Conservation (phyloP, 1,140 invertebrate genomes). For the Drosophila orena region DNA sequence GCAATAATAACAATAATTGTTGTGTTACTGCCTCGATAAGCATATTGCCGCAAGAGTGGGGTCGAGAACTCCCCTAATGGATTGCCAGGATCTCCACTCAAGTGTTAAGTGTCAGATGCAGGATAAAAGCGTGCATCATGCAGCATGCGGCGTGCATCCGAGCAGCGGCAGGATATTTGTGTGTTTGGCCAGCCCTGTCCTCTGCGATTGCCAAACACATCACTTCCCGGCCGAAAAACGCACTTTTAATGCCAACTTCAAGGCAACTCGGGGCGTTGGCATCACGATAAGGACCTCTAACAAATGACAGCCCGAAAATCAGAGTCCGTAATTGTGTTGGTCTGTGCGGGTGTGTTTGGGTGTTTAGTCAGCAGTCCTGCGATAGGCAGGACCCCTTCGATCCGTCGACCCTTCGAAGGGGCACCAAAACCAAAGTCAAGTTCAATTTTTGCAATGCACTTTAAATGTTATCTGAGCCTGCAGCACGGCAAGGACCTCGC, state of each 20-base stretch:
- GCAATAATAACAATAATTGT: slow-evolving; percentile 82
- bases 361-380: slow-evolving; percentile 27
- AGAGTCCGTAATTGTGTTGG: slow-evolving; percentile 41
- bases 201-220: slow-evolving; percentile 56
- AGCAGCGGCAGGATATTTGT: slow-evolving; percentile 71
- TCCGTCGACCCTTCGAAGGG: slow-evolving; percentile 8
- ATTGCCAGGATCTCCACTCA: slow-evolving; percentile 57
- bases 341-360: slow-evolving; percentile 22
- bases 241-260: slow-evolving; percentile 63
- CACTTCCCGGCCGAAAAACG: slow-evolving; percentile 55
- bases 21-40: slow-evolving; percentile 66
- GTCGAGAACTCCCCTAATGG: slow-evolving; percentile 57
- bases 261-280: slow-evolving; percentile 51
- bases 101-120: slow-evolving; percentile 83
- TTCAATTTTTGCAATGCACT: slow-evolving; percentile 58
- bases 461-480: slow-evolving; percentile 49
- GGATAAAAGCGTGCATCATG: slow-evolving; percentile 75
- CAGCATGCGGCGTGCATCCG: slow-evolving; percentile 37
- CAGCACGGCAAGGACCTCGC: slow-evolving; percentile 12
- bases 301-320: slow-evolving; percentile 53
- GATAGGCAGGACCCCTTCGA: slow-evolving; percentile 16
- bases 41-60: slow-evolving; percentile 57
- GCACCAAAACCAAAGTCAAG: slow-evolving; percentile 45
- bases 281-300: slow-evolving; percentile 58
- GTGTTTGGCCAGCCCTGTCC: slow-evolving; percentile 62